phyloP scores from a whole-genome alignment of 2,888 invertebrate species.

The Eupeodes luniger region DNA sequence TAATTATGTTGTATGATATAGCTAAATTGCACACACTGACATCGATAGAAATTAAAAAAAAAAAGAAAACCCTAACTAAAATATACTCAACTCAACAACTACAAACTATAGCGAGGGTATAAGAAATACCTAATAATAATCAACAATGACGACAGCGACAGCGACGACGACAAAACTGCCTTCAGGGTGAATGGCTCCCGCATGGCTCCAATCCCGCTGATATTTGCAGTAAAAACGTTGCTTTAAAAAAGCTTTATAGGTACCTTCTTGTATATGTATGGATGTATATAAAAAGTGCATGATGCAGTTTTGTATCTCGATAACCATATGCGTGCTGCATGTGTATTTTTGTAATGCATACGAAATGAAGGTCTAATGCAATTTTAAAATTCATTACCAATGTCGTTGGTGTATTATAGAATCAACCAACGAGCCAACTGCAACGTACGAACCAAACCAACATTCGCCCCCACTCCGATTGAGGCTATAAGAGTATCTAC shows the following conservation, averaged over 20 bases:
- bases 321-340: slow-evolving; percentile 14
- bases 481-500: neutral
- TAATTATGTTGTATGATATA: slow-evolving; percentile 71
- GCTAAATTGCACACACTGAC: slow-evolving; percentile 60
- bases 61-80: neutral
- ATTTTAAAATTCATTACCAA: slow-evolving; percentile 75
- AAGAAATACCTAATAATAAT: slow-evolving; percentile 29
- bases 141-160: slow-evolving; percentile 35
- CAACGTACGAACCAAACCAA: slow-evolving; percentile 8
- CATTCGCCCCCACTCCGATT: slow-evolving; percentile 36
- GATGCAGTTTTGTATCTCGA: slow-evolving; percentile 46
- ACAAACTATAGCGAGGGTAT: neutral
- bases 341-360: slow-evolving; percentile 69
- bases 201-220: slow-evolving; percentile 45
- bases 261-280: no score
- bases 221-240: slow-evolving; percentile 22
- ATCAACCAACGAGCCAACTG: slow-evolving; percentile 5
- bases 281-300: neutral
- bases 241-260: neutral
- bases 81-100: neutral
- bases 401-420: slow-evolving; percentile 53
- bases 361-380: slow-evolving; percentile 74
- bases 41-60: neutral
- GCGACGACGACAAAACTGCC: slow-evolving; percentile 51
- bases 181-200: slow-evolving; percentile 72